Conservation (phyloP, 2,113 vertebrate species). For the Onychorhynchus coronatus region DNA sequence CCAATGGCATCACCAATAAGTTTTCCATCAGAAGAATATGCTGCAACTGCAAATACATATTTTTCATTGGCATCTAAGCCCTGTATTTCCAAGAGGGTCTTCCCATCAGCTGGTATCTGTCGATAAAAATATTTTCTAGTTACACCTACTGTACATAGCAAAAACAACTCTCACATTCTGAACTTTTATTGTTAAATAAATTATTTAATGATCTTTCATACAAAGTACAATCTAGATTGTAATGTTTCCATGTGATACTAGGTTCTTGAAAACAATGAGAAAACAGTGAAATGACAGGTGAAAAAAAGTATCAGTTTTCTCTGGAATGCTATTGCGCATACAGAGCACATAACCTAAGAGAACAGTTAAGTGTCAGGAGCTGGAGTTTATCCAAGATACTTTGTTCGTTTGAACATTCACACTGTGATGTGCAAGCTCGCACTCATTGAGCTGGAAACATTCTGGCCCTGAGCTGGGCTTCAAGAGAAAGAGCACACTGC, state of each 20-base stretch:
- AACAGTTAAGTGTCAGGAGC: not conserved
- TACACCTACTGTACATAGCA: not conserved
- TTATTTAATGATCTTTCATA: not conserved
- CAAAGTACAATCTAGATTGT: not conserved
- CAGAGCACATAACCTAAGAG: not conserved
- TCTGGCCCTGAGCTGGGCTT: not conserved
- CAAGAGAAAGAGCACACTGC: not conserved
- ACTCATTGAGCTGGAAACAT: not conserved
- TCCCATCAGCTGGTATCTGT: constrained; percentile 82
- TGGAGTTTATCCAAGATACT: not conserved
- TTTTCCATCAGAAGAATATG: constrained; percentile 82
- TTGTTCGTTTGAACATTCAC: not conserved
- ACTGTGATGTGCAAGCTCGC: not conserved
- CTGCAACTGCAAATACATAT: constrained; percentile 92
- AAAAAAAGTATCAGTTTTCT: not conserved
- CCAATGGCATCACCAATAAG: constrained; percentile 84
- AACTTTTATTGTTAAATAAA: not conserved
- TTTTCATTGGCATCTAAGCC: constrained; percentile 86
- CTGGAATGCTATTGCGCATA: not conserved
- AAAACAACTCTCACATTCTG: not conserved
- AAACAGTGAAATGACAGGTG: not conserved
- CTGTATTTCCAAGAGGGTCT: constrained; percentile 78
- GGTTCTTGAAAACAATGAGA: not conserved
- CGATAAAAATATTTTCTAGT: constrained; percentile 35
- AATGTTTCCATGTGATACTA: not conserved